Evolutionary conservation across 2,797 vertebrate genomes (phyloP), one percentile per base, ranked within the genome.

Genomic region (Tamandua tetradactyla): DNA sequence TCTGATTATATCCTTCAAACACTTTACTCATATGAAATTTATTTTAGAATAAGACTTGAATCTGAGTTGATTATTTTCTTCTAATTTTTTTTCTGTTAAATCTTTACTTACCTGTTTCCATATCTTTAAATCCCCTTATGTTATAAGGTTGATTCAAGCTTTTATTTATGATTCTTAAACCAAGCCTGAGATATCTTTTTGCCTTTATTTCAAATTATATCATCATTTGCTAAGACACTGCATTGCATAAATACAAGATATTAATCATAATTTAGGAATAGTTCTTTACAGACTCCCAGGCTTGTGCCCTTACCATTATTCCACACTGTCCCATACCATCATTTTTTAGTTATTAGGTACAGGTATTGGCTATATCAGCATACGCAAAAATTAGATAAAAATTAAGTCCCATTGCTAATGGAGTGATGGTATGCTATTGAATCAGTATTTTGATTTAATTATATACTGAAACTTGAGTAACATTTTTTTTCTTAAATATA

Each of bases 1-100:
- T 83, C 35, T 72, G 17, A 52, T 82, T 93, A 0, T 13, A 32
- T 66, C 94, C 32, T 93, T 96, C 78, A 94, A 93, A 78, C 23
- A 74, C 35, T 93, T 44, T 66, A 81, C 10, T 87, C 64, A 78
- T 37, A 68, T 62, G 30, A 25, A 79, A 64, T 91, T 88, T 91
- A 78, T 81, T 95, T 96, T 84, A 81, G 30, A n/a, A 87, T 91
- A 79, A 93, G 14, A 18, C 5, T 40, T 93, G 32, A 81, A 59
- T 87, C 66, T 92, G 92, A 93, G 91, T 85, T 95, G 6, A 78
- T 59, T 61, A 94, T 78, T 95, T 13, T 89, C 68, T 92, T 47
- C 15, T 25, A 35, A 14, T 52, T 32, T 88, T 90, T 85, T 95
- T 69, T 92, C 0, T 95, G 92, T 97, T 94, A 30, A 96, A 96